These are phyloP conservation scores for Mythimna impura DNA, from an alignment of 2,888 invertebrate species.

Conservation along the genomic window DNA sequence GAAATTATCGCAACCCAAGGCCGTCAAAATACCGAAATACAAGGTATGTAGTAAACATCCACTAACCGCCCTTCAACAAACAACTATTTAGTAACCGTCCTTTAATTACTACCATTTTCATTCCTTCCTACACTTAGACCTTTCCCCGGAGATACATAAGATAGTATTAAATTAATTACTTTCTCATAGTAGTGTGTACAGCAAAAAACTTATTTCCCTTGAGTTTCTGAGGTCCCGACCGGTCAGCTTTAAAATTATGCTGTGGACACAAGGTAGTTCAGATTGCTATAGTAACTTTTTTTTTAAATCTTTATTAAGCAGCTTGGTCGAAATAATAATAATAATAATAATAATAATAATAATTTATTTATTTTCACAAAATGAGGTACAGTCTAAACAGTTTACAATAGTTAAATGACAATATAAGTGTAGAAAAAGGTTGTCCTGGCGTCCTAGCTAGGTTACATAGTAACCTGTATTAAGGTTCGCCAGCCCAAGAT, in stretches of 20 bases:
- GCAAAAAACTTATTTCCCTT: conserved; percentile 49
- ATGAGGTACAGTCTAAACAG: too few relatives aligned
- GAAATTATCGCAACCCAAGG: too few relatives aligned
- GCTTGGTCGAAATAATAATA: too few relatives aligned
- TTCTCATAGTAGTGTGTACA: not conserved
- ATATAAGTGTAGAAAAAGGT: too few relatives aligned
- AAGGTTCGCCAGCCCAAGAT: too few relatives aligned
- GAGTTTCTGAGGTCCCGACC: conserved; percentile 4
- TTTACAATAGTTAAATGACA: too few relatives aligned
- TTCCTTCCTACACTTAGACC: not conserved
- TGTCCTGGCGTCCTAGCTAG: too few relatives aligned
- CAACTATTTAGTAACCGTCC: not conserved
- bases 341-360: too few relatives aligned
- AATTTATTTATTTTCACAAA: too few relatives aligned
- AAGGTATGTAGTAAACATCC: not conserved
- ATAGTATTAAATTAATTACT: conserved; percentile 41
- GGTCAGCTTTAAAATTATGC: conserved; percentile 4
- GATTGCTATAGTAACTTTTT: not conserved
- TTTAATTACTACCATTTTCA: conserved; percentile 16
- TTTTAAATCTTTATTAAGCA: too few relatives aligned
- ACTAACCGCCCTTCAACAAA: not conserved
- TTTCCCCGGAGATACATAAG: conserved; percentile 5
- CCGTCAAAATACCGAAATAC: not conserved
- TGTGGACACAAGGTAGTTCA: not conserved
- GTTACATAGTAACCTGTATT: too few relatives aligned